These are phyloP conservation scores for Hydra vulgaris DNA, from an alignment of 30 jellyfish, hydroid and myxozoan genomes.

Conservation along the genomic window DNA sequence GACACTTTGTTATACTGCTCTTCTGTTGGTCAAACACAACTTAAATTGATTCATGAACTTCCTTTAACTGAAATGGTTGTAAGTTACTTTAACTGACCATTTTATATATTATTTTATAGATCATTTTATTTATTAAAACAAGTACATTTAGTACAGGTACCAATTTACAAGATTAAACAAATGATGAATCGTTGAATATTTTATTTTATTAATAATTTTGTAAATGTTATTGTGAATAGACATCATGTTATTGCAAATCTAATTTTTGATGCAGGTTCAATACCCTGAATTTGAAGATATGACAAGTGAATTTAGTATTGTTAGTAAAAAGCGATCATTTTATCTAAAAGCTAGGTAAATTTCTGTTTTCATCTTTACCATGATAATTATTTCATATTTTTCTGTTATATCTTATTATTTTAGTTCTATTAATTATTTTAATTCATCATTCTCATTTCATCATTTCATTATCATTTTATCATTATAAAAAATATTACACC, in stretches of 20 bases:
- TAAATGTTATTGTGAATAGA: too few relatives aligned
- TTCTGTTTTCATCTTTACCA: background rate
- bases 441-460: too few relatives aligned
- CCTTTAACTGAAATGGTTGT: slow-evolving; percentile 91
- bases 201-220: too few relatives aligned
- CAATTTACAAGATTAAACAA: too few relatives aligned
- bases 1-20: slow-evolving; percentile 80
- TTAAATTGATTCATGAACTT: slow-evolving; percentile 62
- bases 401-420: background rate
- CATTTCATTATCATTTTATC: too few relatives aligned
- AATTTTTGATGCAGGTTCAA: slow-evolving; percentile 34
- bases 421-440: too few relatives aligned
- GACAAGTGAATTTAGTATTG: slow-evolving; percentile 64
- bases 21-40: slow-evolving; percentile 72
- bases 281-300: slow-evolving; percentile 71
- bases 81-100: background rate
- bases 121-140: too few relatives aligned
- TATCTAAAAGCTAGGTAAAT: slow-evolving; percentile 70
- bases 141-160: too few relatives aligned
- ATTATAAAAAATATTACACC: too few relatives aligned
- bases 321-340: slow-evolving; percentile 82
- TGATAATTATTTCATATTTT: background rate
- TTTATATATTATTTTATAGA: too few relatives aligned
- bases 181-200: too few relatives aligned
- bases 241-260: too few relatives aligned